Base-by-base conservation (phyloP, 2,888 invertebrate genomes). In the Ametastegia equiseti region DNA sequence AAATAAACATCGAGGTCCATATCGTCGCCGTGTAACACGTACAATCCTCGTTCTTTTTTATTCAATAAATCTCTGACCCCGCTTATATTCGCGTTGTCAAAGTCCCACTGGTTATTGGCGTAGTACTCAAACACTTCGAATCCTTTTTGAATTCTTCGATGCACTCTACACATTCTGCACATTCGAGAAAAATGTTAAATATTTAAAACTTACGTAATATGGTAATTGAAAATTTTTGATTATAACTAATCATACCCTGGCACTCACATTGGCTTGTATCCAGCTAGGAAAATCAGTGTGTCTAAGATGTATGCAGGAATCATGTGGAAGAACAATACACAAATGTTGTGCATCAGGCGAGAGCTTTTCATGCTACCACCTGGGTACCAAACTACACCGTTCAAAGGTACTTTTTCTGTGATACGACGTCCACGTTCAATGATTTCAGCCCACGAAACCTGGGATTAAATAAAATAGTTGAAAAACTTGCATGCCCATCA, bases 81-180 rank as follows among this genome's bases (percentile, higher is more conserved):
- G 9, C 94, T 91, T 0, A 95, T 94, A 83, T 94, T 94, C 75
- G 95, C 93, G 27, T 96, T 97, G 65, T 95, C 95, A 90, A 97
- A 97, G 88, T 96, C 96, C 98, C 98, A 98, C 83, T 97, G 97
- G 89, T 97, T 97, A 90, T 96, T 97, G 0, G 98, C 97, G 92
- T 98, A 98, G 90, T 97, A 98, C 89, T 97, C 97, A 88, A 98
- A 96, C 0, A 97, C 96, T 87, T 97, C 96, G 88, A 97, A 97
- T 0, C 98, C 97, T 92, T 97, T 97, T 84, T 94, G 94, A 86
- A 98, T 96, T 69, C 97, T 95, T 81, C 95, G 95, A 85, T 98
- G 98, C 1, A 97, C 96, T 75, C 95, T 94, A 88, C 96, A 95
- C 88, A 98, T 93, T 39, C 97, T 98, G 90, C 0, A 92, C 89